Evolutionary conservation across 2,113 vertebrate species (phyloP), one percentile per base, ranked within the genome.

Genomic region (Miniopterus natalensis): DNA sequence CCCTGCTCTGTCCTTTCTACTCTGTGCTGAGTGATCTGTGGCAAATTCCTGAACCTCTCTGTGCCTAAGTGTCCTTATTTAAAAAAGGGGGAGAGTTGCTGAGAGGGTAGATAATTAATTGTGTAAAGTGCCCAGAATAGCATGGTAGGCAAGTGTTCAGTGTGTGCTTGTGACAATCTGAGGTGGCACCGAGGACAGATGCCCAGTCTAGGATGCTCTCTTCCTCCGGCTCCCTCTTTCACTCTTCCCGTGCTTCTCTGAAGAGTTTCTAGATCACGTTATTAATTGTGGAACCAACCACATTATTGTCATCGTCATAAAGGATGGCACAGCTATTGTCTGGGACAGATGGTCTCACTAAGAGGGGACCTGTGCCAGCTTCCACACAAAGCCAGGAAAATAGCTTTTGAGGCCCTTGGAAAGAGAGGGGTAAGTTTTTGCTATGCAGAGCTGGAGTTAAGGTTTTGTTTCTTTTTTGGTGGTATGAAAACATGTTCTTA

Each of bases 71-170:
- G 45, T 63, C 85, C 27, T 86, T 57, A 29, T 88, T n/a, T 85
- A 21, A 53, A 71, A 77, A 79, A 42, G 27, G 5, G 10, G 49
- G 25, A 79, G 20, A 29, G 13, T 25, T 70, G 36, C 47, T 85
- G 20, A 63, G 65, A 21, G 15, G 88, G 13, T 49, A 90, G 74
- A 61, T 21, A 57, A 49, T 29, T 61, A 27, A 14, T 84, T 2
- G 29, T 23, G 31, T 15, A 17, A 42, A 20, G 45, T 87, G 23
- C 47, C 80, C 31, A 17, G 14, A 57, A 31, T 8, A 51, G 4
- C 25, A 0, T n/a, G 25, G 9, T 8, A 42, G 11, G 0, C 4
- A 21, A 23, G n/a, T 47, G 14, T 31, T 55, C 3, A 8, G 0
- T 12, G 2, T 17, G 6, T 57, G 8, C 74, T 61, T 47, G 1